phyloP scores from a whole-genome alignment of 2,888 invertebrate species.

The Acanthosepion esculentum region DNA sequence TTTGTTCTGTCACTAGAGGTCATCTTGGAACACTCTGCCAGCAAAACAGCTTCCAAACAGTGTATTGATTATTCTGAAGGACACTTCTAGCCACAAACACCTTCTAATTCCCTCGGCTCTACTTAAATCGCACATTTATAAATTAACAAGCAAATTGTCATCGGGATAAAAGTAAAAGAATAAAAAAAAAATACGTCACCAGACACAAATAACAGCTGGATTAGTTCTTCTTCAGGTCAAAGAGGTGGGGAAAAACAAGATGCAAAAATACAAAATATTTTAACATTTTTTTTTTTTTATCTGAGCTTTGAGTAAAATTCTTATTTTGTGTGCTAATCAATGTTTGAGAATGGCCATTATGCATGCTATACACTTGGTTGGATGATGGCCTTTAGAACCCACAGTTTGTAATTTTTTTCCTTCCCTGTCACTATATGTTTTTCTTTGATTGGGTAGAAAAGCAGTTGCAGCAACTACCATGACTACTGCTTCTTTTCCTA shows the following conservation, averaged over 20 bases:
- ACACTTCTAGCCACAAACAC: neutral
- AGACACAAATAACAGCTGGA: neutral
- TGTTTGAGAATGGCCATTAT: constrained; percentile 33
- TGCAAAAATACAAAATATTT: neutral
- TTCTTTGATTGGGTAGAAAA: constrained; percentile 20
- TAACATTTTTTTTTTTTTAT: neutral
- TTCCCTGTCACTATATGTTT: neutral
- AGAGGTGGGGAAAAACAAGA: neutral
- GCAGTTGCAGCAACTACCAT: neutral
- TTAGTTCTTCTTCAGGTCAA: constrained; percentile 33
- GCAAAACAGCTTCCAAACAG: constrained; percentile 23
- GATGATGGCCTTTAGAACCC: constrained; percentile 33
- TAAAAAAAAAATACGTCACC: neutral
- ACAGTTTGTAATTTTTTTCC: neutral
- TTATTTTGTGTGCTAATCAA: constrained; percentile 33
- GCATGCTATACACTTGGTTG: constrained; percentile 1
- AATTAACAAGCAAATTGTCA: constrained; percentile 33
- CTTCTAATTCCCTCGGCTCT: constrained; percentile 11
- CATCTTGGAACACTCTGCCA: neutral
- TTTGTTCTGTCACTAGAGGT: constrained; percentile 14
- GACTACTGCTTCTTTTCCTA: neutral
- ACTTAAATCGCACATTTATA: constrained; percentile 33
- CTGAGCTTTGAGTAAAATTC: constrained; percentile 22
- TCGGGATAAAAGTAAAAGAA: neutral
- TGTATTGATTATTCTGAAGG: neutral